Conservation (phyloP, 2,113 vertebrate genomes). For the Zosterops pallidus region DNA sequence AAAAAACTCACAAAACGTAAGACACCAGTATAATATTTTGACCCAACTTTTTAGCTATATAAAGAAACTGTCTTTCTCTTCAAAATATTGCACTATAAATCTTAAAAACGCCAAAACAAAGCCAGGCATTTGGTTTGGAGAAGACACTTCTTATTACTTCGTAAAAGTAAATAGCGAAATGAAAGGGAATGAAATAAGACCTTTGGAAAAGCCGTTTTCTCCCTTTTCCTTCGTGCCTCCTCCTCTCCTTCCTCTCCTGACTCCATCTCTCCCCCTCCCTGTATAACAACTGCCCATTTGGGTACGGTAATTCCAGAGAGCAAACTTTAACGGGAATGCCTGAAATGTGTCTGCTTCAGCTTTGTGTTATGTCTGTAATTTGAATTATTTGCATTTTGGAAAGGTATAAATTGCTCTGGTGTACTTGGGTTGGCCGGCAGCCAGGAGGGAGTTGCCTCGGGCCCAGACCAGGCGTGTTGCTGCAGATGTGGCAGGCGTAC, state of each 20-base stretch:
- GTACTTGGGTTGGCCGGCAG: conserved; percentile 56
- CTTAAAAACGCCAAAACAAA: not conserved
- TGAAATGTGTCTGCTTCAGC: conserved; percentile 75
- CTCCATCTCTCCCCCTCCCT: not conserved
- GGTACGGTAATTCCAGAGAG: conserved; percentile 61
- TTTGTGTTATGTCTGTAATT: conserved; percentile 76
- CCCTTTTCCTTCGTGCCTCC: not conserved
- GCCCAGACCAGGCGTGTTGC: conserved; percentile 78
- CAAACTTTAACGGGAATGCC: conserved; percentile 73
- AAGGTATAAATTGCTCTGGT: conserved; percentile 76
- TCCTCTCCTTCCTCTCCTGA: conserved; percentile 31
- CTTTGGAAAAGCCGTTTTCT: conserved; percentile 48
- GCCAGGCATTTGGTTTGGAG: conserved; percentile 26
- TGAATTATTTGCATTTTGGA: conserved; percentile 78
- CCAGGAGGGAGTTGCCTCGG: conserved; percentile 74
- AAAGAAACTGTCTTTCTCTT: not conserved
- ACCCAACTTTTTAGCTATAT: not conserved
- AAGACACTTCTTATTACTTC: not conserved
- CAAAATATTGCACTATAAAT: conserved; percentile 3
- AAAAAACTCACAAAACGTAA: not conserved
- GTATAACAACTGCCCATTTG: conserved; percentile 53
- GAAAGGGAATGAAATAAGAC: conserved; percentile 25
- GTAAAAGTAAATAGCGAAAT: conserved; percentile 41
- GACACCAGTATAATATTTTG: not conserved
- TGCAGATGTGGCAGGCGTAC: conserved; percentile 86